A percentile compares a stretch with the other conserved stretches of the same genome.
phyloP scores from a whole-genome alignment of 2,797 vertebrate genomes.

The Coranthus polyacanthus region DNA sequence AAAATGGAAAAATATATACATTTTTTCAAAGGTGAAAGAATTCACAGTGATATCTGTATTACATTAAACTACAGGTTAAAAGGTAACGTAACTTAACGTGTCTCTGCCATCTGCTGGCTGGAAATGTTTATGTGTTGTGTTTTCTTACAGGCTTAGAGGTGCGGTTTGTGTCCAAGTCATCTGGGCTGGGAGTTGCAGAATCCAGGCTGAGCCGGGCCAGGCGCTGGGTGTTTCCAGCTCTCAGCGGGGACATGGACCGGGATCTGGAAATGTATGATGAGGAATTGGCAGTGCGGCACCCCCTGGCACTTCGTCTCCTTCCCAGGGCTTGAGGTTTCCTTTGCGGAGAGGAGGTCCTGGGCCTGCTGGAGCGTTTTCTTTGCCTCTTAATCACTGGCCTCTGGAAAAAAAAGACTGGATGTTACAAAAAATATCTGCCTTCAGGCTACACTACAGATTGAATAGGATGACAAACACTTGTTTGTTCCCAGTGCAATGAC shows the following conservation, averaged over 20 bases:
- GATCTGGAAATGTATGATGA: slow-evolving; percentile 36
- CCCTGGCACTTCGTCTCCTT: slow-evolving; percentile 26
- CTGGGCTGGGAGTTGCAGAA: neutral
- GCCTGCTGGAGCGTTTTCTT: slow-evolving; percentile 41
- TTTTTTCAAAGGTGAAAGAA: neutral
- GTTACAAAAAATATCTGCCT: neutral
- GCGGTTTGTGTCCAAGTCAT: neutral
- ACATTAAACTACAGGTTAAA: no score
- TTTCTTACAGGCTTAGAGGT: slow-evolving; percentile 38
- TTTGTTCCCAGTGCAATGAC: no score
- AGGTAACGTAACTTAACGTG: neutral
- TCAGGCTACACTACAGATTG: no score
- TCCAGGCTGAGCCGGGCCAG: slow-evolving; percentile 46
- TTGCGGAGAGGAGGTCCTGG: slow-evolving; percentile 48
- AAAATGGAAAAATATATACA: neutral
- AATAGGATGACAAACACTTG: no score
- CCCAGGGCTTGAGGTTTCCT: slow-evolving; percentile 37
- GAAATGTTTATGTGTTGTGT: neutral
- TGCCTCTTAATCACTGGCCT: slow-evolving; percentile 59
- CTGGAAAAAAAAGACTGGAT: slow-evolving; percentile 57
- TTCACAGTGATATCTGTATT: neutral
- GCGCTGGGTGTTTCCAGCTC: slow-evolving; percentile 41
- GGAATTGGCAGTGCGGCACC: neutral
- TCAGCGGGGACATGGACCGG: slow-evolving; percentile 64
- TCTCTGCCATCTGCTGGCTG: slow-evolving; percentile 57